Evolutionary conservation across 2,888 invertebrate genomes (phyloP), one percentile per base, ranked within the genome.

Genomic region (Melikaiella ostensackeni): DNA sequence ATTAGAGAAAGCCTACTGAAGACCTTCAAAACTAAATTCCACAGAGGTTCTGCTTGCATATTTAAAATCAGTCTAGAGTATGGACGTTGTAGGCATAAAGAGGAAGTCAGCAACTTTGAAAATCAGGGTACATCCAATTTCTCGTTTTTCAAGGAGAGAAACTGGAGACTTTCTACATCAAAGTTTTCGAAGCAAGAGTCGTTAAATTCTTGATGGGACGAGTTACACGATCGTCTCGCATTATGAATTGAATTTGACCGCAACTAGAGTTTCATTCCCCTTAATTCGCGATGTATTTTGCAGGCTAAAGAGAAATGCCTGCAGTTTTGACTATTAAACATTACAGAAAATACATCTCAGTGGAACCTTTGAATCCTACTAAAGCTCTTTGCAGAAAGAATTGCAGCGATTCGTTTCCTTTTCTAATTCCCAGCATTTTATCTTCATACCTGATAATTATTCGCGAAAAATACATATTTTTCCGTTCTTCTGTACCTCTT

Each of bases 161-260:
- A 46, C 42, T 66, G 19, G 38, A 66, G 46, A 38, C 27, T 66
- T 66, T 66, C 27, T 66, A 19, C 66, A 1, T 16, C 16, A 46
- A 66, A 46, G 27, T 66, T 66, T 66, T 42, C 19, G 42, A 66
- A 27, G 9, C 8, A 16, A 24, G 16, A 19, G 66, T 46, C 66
- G n/a, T 66, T 66, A 46, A 46, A 66, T 42, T 19, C 66, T 66
- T 66, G 66, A 66, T 66, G 42, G 24, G 27, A 27, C 27, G 46
- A 27, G 46, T 66, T 66, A 46, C 24, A 46, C 46, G 66, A 87
- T 86, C 83, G 84, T 84, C 83, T 80, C 77, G 80, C 81, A 88
- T 88, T 88, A 88, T 86, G 85, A 88, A 88, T 88, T 88, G 86
- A 88, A 86, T 86, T 83, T 82, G 82, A 84, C 82, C 80, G 82